A percentile compares a stretch with the other conserved stretches of the same genome.
phyloP scores from a whole-genome alignment of 2,113 vertebrate genomes.

The Melanerpes formicivorus region DNA sequence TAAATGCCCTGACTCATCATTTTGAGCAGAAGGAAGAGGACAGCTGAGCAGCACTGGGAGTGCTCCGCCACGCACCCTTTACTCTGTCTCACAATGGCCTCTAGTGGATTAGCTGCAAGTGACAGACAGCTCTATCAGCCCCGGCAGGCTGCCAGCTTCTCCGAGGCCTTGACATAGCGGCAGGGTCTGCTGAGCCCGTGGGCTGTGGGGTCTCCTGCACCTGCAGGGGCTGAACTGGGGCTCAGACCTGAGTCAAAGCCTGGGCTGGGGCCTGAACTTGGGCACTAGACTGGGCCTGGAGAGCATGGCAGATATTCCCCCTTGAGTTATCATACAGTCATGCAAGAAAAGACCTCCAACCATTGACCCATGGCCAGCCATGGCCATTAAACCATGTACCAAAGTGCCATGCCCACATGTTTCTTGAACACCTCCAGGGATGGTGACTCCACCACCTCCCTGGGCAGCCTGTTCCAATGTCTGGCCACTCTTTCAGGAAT shows the following conservation, averaged over 20 bases:
- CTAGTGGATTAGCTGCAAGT: conserved; percentile 82
- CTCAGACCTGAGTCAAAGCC: neutral
- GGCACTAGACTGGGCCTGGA: neutral
- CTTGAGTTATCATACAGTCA: conserved; percentile 83
- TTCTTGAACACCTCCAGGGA: too few species aligned
- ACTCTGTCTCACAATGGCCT: conserved; percentile 82
- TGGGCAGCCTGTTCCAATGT: too few species aligned
- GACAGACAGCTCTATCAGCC: conserved; percentile 86
- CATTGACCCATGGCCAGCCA: too few species aligned
- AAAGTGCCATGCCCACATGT: too few species aligned
- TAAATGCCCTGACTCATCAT: neutral
- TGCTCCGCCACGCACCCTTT: neutral
- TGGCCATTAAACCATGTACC: too few species aligned
- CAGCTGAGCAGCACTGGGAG: neutral
- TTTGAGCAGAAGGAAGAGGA: neutral
- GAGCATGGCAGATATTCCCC: conserved; percentile 44
- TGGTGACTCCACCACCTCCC: too few species aligned
- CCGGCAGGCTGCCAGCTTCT: conserved; percentile 69
- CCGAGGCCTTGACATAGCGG: conserved; percentile 85
- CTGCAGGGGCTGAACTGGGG: conserved; percentile 78
- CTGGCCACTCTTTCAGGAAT: too few species aligned
- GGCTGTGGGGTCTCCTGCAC: conserved; percentile 70
- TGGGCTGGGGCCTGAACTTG: neutral
- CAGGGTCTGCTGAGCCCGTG: conserved; percentile 74
- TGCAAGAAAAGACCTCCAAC: too few species aligned